Evolutionary conservation across 1,140 invertebrate genomes (phyloP), one percentile per base, ranked within the genome.

Genomic region (Leptonema lineaticorne): DNA sequence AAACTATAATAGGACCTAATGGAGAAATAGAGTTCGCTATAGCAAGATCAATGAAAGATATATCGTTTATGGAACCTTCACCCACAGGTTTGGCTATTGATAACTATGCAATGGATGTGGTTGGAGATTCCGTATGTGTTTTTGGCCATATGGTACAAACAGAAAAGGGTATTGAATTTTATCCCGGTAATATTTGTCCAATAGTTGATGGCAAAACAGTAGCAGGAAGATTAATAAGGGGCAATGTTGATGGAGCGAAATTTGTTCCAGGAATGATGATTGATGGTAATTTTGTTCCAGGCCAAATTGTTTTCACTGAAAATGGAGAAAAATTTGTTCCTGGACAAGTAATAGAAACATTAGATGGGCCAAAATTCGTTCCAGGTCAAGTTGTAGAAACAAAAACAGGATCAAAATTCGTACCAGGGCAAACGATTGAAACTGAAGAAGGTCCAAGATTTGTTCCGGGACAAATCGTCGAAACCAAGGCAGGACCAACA

Each of bases 321-420:
- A 85, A 84, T 63, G 87, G 87, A 1, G 88, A 90, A 75, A 86
- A 89, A 68, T 90, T 91, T 75, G 86, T 92, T n/a, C 89, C 89
- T 1, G 90, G 90, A 7, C 88, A 91, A 80, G 88, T 89, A 11
- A 79, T 91, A 16, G 82, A 88, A 73, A 90, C 88, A 9, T 83
- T 9, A 83, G 89, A 79, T 74, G 89, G 88, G 7, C 79, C 83
- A 2, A 84, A 85, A 74, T 90, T 90, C 75, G 88, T 90, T 11
- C 89, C 89, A 22, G 89, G 89, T 1, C 87, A 89, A 79, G 85
- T 90, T 60, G 86, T 90, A 1, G 87, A 90, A 69, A 89, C 88
- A 0, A 82, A 84, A 70, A 83, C 81, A 33, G 89, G 88, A 24
- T 80, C 84, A 0, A 89, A 89, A 74, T 90, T 90, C 74, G 86